Base-by-base conservation (phyloP, 2,888 invertebrate species). In the Sminthurinus aureus region DNA sequence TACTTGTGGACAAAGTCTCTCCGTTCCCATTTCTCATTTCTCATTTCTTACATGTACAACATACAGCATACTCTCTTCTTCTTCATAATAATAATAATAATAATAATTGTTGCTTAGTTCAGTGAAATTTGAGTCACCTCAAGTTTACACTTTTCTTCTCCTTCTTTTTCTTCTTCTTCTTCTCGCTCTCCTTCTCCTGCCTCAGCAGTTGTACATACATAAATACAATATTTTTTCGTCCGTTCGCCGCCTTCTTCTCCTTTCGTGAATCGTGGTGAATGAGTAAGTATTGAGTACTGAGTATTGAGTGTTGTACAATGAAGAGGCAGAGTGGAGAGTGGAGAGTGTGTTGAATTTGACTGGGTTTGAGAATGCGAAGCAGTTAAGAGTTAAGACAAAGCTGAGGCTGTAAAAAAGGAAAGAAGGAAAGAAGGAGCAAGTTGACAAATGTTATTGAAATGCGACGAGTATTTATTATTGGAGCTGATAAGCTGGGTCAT, bases 401-500 rank as follows among this genome's bases (percentile, higher is more conserved):
- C 38, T 38, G 38, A 38, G 38, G 38, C 38, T 4, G 38, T 38
- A 38, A 38, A 38, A 38, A 38, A 38, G 38, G n/a, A n/a, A n/a
- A 38, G 38, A 38, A 38, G 38, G 38, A 38, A 38, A 38, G 38
- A 6, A 38, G 38, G 38, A 38, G 6, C 38, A 38, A 38, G 3
- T 38, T 38, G 38, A 69, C 78, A 74, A 69, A 83, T 78, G 83
- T 78, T 74, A 78, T 78, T 77, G 67, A 67, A 76, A 38, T 22
- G 66, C 15, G 75, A 20, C 18, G 2, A 6, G 18, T 58, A 6
- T 9, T 58, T 58, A 9, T 15, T 2, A 58, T 0, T 52, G 58
- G 26, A 50, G 38, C 69, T 51, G 82, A 82, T 77, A 77, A 77
- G 67, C 20, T 77, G 82, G 82, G 73, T 83, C 83, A 83, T 69